These are phyloP conservation scores for Pipa parva DNA, from an alignment of 2,113 vertebrate species.

Conservation along the genomic window DNA sequence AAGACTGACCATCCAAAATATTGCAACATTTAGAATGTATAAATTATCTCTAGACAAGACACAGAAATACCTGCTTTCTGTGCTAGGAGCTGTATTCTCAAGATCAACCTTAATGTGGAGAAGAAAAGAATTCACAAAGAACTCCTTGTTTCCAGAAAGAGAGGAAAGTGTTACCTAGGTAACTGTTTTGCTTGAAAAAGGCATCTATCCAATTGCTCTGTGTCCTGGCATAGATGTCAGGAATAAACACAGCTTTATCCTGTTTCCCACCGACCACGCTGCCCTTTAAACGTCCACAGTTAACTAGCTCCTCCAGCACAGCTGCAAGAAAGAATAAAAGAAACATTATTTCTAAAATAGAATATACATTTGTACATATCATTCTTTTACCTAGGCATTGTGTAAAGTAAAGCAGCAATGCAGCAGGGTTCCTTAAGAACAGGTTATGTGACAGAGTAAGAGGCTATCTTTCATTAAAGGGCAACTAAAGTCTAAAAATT, in stretches of 20 bases:
- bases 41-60: no score
- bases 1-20: no score
- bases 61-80: background rate
- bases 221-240: slow-evolving; percentile 89
- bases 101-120: slow-evolving; percentile 32
- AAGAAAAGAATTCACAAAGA: slow-evolving; percentile 33
- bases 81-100: slow-evolving; percentile 14
- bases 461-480: no score
- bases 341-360: background rate
- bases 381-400: no score
- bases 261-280: slow-evolving; percentile 85
- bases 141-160: slow-evolving; percentile 26
- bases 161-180: slow-evolving; percentile 74
- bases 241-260: slow-evolving; percentile 89
- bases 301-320: slow-evolving; percentile 89
- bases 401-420: no score
- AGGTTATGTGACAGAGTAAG: no score
- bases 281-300: slow-evolving; percentile 80
- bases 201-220: slow-evolving; percentile 94
- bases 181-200: slow-evolving; percentile 92
- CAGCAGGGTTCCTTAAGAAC: no score
- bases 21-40: no score
- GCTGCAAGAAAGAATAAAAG: slow-evolving; percentile 60
- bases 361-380: no score
- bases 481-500: no score